Conservation (phyloP, 2,888 invertebrate species). For the Heterodera filipjevi region DNA sequence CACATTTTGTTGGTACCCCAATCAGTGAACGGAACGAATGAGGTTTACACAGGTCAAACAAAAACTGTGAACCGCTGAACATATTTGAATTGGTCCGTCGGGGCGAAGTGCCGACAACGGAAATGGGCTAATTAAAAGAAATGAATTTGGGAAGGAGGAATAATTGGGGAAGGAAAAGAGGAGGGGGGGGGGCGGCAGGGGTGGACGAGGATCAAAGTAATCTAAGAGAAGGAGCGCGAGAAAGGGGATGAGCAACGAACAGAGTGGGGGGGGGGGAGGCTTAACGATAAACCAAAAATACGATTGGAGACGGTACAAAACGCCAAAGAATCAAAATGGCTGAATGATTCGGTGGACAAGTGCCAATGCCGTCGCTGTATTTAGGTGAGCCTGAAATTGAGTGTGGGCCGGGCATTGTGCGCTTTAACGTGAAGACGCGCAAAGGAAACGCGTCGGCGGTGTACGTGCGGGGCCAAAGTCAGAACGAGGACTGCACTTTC, state of each 20-base stretch:
- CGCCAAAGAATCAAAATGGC: no score
- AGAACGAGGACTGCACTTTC: conserved; percentile 49
- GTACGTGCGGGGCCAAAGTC: conserved; percentile 57
- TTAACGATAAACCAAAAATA: not conserved
- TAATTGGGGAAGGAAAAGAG: not conserved
- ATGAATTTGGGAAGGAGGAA: not conserved
- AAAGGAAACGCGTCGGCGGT: conserved; percentile 54
- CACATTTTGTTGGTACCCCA: not conserved
- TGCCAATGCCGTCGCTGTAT: conserved; percentile 22
- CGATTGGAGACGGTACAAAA: not conserved
- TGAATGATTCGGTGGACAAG: no score
- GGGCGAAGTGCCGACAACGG: not conserved
- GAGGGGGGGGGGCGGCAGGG: not conserved
- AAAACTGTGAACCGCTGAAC: not conserved
- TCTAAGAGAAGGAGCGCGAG: not conserved
- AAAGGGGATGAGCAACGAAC: not conserved
- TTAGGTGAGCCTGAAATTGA: conserved; percentile 53
- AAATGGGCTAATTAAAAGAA: conserved; percentile 12
- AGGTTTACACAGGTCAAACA: not conserved
- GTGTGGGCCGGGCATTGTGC: conserved; percentile 50
- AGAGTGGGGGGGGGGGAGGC: not conserved
- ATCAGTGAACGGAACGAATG: not conserved
- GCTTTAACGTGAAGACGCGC: conserved; percentile 48
- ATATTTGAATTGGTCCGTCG: not conserved
- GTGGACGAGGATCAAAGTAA: not conserved